Conservation (phyloP, 2,113 vertebrate species). For the Oceanodroma tethys region DNA sequence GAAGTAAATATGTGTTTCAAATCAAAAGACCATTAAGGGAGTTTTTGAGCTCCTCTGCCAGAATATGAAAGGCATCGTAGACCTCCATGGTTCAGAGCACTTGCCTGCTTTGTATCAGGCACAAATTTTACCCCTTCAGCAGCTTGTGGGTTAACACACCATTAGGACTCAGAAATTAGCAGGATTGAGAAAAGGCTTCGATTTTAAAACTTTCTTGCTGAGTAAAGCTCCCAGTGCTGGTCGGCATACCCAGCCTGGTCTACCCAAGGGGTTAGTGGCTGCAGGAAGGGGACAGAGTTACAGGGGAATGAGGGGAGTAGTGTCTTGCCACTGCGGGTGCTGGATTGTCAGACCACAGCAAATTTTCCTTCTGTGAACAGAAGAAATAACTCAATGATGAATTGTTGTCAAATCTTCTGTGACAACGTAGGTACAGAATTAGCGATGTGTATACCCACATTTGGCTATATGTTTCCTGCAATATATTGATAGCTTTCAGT, state of each 20-base stretch:
- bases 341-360: background rate
- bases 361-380: background rate
- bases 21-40: background rate
- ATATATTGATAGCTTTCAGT: background rate
- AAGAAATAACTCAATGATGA: background rate
- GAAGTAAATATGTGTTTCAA: background rate
- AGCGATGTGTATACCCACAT: rapidly evolving
- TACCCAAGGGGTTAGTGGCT: background rate
- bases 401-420: background rate
- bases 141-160: background rate
- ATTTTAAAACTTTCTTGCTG: background rate
- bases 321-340: background rate
- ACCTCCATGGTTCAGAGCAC: background rate
- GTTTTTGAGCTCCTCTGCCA: background rate
- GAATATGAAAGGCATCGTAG: background rate
- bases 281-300: background rate
- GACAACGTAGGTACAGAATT: background rate
- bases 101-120: background rate
- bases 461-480: background rate
- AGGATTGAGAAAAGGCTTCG: background rate
- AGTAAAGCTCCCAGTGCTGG: background rate
- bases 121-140: background rate
- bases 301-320: background rate
- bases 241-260: background rate
- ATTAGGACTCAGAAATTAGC: background rate